phyloP scores from a whole-genome alignment of 1,140 invertebrate genomes.

The Diachasma alloeum region DNA sequence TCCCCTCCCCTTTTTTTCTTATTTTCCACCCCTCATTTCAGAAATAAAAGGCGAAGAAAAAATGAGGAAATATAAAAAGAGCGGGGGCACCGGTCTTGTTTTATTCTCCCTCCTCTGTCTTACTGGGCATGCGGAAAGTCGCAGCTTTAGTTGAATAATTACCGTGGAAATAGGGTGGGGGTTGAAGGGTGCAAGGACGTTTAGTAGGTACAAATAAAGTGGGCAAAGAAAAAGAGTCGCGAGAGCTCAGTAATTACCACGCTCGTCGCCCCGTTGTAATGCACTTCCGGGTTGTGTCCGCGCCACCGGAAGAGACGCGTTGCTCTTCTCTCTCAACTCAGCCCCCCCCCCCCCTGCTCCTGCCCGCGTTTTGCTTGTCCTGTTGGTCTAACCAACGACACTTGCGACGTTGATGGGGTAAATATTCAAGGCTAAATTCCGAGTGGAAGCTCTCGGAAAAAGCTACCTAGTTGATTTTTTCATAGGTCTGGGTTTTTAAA shows the following conservation, averaged over 20 bases:
- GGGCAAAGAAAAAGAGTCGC: slow-evolving; percentile 1
- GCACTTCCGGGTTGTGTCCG: slow-evolving; percentile 9
- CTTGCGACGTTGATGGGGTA: slow-evolving; percentile 12
- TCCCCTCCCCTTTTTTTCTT: neutral
- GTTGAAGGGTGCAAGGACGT: neutral
- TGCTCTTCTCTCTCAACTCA: neutral
- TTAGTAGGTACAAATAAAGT: neutral
- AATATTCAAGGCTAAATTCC: slow-evolving; percentile 1
- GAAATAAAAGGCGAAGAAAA: neutral
- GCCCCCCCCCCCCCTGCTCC: neutral
- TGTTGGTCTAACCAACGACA: neutral
- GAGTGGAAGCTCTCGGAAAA: neutral
- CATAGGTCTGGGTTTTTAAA: neutral
- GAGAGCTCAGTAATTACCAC: slow-evolving; percentile 1
- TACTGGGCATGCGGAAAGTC: neutral
- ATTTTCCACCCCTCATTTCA: neutral
- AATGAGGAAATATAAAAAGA: neutral
- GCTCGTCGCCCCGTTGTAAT: slow-evolving; percentile 15
- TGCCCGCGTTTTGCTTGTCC: neutral
- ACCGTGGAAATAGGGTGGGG: neutral
- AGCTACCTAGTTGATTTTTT: neutral
- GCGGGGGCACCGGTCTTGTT: neutral
- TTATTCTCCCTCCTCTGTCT: neutral
- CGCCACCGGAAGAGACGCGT: neutral
- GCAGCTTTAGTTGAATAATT: slow-evolving; percentile 3